Evolutionary conservation across 2,888 invertebrate species (phyloP), one percentile per base, ranked within the genome.

Genomic region (Cataglyphis altisquamis): DNA sequence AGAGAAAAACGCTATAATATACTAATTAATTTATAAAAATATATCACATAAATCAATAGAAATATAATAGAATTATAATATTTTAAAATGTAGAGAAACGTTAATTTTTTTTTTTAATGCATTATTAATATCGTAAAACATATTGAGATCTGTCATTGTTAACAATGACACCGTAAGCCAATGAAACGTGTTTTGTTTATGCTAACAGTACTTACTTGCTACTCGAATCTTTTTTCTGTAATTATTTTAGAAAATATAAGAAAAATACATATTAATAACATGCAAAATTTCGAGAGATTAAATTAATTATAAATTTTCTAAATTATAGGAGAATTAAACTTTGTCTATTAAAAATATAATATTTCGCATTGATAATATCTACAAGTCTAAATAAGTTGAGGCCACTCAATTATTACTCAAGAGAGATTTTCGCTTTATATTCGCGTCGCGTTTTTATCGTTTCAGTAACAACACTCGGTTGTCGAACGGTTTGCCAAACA

Each of bases 171-270:
- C n/a, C 3, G 25, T 39, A 39, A 3, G 45, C 25, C 1, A 64
- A 64, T 12, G 5, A 52, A 6, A 39, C 18, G 25, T 36, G 1
- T 39, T 73, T 48, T 8, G 12, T 8, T 67, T 60, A n/a, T 2
- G 29, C 29, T 41, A 62, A 62, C 32, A 48, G 32, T 74, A 74
- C 74, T 74, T 52, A 67, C 75, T 77, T 67, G 18, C 52, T 66
- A 39, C 0, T 55, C 25, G 39, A 67, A 66, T 36, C 8, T 45
- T 64, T 66, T 63, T 4, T 39, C 55, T 41, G 67, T 52, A 68
- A 57, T 68, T 57, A 57, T 48, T 3, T 64, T 25, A 29, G 10
- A 32, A 77, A 62, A 57, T 32, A 41, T 6, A 45, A 12, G 12
- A 18, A n/a, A 45, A 15, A 41, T 8, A 73, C 25, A 39, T 29